Conservation (phyloP, 2,797 vertebrate species). For the Crocidura indochinensis region DNA sequence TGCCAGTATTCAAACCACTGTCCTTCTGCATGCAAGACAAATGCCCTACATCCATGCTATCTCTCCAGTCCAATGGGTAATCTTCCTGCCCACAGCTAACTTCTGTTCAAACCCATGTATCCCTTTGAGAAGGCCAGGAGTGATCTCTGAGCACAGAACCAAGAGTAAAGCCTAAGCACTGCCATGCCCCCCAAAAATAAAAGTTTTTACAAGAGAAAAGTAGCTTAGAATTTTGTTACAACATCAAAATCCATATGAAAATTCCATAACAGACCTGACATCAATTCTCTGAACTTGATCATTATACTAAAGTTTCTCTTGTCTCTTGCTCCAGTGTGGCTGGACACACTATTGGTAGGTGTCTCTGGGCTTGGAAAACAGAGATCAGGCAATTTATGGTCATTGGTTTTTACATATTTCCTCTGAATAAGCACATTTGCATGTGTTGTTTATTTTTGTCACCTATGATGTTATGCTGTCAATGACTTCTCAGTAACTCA, state of each 20-base stretch:
- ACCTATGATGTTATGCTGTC: constrained; percentile 33
- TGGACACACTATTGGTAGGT: background rate
- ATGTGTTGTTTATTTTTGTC: constrained; percentile 43
- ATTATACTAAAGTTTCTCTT: background rate
- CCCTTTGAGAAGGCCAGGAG: too few relatives aligned
- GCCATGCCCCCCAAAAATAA: background rate
- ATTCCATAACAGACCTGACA: background rate
- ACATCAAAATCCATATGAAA: constrained; percentile 41
- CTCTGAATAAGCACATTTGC: background rate
- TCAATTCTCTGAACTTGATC: constrained; percentile 27
- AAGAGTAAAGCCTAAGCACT: too few relatives aligned
- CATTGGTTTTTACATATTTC: constrained; percentile 51
- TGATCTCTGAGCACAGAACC: too few relatives aligned
- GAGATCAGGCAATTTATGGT: background rate
- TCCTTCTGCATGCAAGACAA: too few relatives aligned
- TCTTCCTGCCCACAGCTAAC: too few relatives aligned
- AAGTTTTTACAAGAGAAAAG: background rate
- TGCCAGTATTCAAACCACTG: too few relatives aligned
- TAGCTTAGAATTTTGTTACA: background rate
- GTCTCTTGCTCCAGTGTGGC: background rate
- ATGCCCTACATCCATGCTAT: too few relatives aligned
- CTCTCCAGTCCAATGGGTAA: too few relatives aligned
- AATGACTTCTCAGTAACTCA: background rate
- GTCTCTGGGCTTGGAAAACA: background rate
- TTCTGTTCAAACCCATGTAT: too few relatives aligned